Evolutionary conservation across 2,888 invertebrate genomes (phyloP).

Genomic region (Sycophila texana): DNA sequence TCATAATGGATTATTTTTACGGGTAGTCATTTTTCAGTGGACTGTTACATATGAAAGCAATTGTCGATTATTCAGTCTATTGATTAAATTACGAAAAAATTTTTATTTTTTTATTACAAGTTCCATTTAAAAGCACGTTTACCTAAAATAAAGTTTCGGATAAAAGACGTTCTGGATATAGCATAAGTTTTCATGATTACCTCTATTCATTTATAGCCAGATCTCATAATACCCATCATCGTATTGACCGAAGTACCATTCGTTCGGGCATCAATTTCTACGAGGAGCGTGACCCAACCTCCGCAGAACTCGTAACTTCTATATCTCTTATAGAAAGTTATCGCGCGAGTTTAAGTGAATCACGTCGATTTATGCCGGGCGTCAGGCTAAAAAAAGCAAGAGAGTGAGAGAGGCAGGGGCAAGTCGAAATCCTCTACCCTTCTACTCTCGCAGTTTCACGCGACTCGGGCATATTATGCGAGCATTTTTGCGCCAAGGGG

Average conservation of each 20-base stretch:
- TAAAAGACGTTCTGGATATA: no score
- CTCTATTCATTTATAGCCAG: no score
- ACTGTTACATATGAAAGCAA: background rate
- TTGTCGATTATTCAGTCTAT: background rate
- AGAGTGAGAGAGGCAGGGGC: background rate
- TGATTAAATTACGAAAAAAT: constrained; percentile 12
- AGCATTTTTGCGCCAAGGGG: constrained; percentile 14
- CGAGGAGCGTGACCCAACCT: no score
- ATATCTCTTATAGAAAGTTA: background rate
- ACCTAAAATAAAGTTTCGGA: no score
- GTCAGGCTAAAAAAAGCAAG: background rate
- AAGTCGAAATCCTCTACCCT: constrained; percentile 19
- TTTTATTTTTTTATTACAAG: background rate
- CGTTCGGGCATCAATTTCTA: no score
- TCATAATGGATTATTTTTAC: background rate
- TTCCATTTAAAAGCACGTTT: no score
- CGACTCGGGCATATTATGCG: constrained; percentile 47
- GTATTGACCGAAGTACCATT: no score
- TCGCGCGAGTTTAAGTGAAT: background rate
- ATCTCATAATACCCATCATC: no score
- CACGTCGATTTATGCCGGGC: constrained; percentile 10
- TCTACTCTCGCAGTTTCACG: constrained; percentile 28
- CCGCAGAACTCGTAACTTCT: no score
- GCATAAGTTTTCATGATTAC: no score
- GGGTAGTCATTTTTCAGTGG: background rate